Base-by-base conservation (phyloP, 2,113 vertebrate species). In the Orycteropus afer region DNA sequence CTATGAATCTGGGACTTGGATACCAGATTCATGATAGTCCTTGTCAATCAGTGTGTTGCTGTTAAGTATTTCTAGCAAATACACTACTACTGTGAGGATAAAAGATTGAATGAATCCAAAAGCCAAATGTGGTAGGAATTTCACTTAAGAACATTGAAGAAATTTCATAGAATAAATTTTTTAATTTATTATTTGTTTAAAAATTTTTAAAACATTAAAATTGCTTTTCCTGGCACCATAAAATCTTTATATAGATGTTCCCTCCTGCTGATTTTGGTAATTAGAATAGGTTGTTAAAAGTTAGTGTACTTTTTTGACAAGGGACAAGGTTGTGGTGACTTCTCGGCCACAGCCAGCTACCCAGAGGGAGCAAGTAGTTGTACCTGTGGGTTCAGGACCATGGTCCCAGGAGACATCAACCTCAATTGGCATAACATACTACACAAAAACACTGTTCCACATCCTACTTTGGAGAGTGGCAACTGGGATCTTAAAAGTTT, bases 71-170 rank as follows among this genome's bases (percentile, higher is more conserved):
- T 67, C 34, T 51, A 92, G 34, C 80, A 79, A 67, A 53, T 1
- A 45, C 22, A 86, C 18, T 45, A 23, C 17, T 84, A 40, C 57
- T 12, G 77, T 29, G 27, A 90, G 53, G 77, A 83, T 65, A 73
- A 78, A 87, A 86, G 27, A 45, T 0, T 59, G 14, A 79, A 55
- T 49, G 47, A 34, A 53, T 78, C 85, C 78, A 63, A 86, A 81
- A 91, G 65, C 25, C 73, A 77, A 5, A 14, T 42, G 34, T 32
- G 14, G 23, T 45, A 89, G 61, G 29, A 86, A 18, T 15, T 86
- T 86, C 74, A 77, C 40, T 83, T 83, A 42, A 84, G 49, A 95
- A 86, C 71, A 12, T 89, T 78, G 23, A 34, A 86, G 86, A 94
- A n/a, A 92, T 42, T 94, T 57, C 59, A 65, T 18, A 18, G 47